phyloP scores from a whole-genome alignment of 2,888 invertebrate genomes.

The Melinaea menophilus region DNA sequence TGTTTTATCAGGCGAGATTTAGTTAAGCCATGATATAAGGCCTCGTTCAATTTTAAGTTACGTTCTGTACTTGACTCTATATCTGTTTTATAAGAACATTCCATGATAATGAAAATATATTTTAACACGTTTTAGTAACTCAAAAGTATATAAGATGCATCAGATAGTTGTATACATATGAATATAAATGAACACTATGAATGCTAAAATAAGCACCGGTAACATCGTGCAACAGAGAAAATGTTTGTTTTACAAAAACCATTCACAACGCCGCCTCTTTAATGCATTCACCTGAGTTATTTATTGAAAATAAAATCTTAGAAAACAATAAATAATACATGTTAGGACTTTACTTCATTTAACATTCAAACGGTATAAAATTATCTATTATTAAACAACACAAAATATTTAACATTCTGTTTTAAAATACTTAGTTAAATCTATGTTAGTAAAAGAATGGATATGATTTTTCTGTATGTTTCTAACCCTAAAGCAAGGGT shows the following conservation, averaged over 20 bases:
- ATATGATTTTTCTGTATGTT: too few relatives aligned
- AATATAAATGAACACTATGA: conserved; percentile 26
- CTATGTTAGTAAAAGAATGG: too few relatives aligned
- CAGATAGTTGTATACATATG: conserved; percentile 21
- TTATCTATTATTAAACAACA: neutral
- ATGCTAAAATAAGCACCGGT: conserved; percentile 25
- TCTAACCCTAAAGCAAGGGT: too few relatives aligned
- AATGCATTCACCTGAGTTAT: conserved; percentile 3
- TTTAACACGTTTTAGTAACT: neutral
- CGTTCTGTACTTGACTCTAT: neutral
- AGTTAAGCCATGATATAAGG: conserved; percentile 23
- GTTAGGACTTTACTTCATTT: neutral
- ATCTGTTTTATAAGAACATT: neutral
- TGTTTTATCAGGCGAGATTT: conserved; percentile 37
- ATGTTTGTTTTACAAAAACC: conserved; percentile 4
- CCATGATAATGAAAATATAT: too few relatives aligned
- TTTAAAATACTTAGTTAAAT: neutral
- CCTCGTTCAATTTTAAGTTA: conserved; percentile 18
- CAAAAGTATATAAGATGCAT: conserved; percentile 18
- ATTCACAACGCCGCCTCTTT: conserved; percentile 10
- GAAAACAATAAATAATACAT: conserved; percentile 8
- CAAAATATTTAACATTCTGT: neutral
- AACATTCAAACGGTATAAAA: neutral
- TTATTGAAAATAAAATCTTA: conserved; percentile 5
- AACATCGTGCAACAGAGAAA: conserved; percentile 13